These are phyloP conservation scores for Plectrocnemia conspersa DNA, from an alignment of 1,140 invertebrate species.

Conservation along the genomic window DNA sequence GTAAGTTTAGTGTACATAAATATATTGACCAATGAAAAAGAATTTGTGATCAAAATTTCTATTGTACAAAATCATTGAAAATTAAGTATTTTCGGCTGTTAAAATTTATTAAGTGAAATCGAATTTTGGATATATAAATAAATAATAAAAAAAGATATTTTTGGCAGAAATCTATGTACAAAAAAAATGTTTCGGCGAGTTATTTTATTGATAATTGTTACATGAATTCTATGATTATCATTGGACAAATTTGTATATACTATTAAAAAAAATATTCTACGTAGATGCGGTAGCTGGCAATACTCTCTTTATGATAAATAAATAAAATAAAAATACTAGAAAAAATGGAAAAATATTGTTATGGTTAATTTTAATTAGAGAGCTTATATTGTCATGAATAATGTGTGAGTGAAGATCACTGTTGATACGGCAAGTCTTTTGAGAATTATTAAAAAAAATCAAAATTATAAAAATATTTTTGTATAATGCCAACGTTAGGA, in stretches of 20 bases:
- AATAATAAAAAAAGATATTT: constrained; percentile 31
- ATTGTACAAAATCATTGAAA: constrained; percentile 36
- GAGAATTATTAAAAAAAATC: too few relatives aligned
- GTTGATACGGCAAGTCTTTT: too few relatives aligned
- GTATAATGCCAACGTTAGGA: too few relatives aligned
- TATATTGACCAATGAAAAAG: constrained; percentile 57
- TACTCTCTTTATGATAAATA: too few relatives aligned
- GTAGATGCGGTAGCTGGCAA: constrained; percentile 5
- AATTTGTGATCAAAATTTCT: constrained; percentile 51
- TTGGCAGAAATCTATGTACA: constrained; percentile 31
- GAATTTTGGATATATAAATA: constrained; percentile 34
- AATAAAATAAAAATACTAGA: too few relatives aligned
- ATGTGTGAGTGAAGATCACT: too few relatives aligned
- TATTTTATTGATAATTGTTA: constrained; percentile 15
- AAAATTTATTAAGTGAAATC: constrained; percentile 34
- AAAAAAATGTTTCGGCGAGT: constrained; percentile 26
- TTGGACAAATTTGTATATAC: constrained; percentile 21
- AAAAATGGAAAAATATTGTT: too few relatives aligned
- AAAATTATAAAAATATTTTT: too few relatives aligned
- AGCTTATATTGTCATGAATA: too few relatives aligned
- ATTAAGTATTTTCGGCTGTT: constrained; percentile 37
- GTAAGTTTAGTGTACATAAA: constrained; percentile 47
- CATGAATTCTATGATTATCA: constrained; percentile 20
- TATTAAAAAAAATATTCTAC: constrained; percentile 14
- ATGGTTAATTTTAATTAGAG: too few relatives aligned